Conservation (phyloP, 2,113 vertebrate genomes). For the Poeciliopsis turrubarensis region DNA sequence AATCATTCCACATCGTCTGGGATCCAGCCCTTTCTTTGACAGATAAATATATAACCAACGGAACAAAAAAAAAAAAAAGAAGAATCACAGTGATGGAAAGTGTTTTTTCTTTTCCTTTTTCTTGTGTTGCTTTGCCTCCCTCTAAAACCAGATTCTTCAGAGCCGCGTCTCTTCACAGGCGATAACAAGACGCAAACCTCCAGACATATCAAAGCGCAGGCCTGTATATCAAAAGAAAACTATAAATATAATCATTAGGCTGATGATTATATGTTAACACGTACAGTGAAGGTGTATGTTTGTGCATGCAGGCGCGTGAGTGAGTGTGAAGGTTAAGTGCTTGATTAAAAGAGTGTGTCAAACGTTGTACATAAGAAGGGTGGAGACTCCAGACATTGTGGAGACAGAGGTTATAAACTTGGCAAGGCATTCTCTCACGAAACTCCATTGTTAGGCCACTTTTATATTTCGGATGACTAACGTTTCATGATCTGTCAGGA, state of each 20-base stretch:
- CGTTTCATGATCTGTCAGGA: slow-evolving; percentile 25
- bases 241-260: slow-evolving; percentile 43
- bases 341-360: slow-evolving; percentile 62
- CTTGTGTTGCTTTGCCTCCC: not conserved
- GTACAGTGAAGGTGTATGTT: slow-evolving; percentile 29
- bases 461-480: slow-evolving; percentile 51
- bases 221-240: slow-evolving; percentile 31
- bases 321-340: slow-evolving; percentile 39
- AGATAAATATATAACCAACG: slow-evolving; percentile 31
- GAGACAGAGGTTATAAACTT: slow-evolving; percentile 74
- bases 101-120: not conserved
- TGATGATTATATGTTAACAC: slow-evolving; percentile 52
- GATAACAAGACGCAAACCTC: slow-evolving; percentile 26
- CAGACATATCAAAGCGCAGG: not conserved
- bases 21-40: slow-evolving; percentile 39
- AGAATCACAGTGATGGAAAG: not conserved
- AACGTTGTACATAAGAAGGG: slow-evolving; percentile 67
- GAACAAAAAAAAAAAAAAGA: slow-evolving; percentile 1
- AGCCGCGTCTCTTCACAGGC: slow-evolving; percentile 4
- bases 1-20: slow-evolving; percentile 54
- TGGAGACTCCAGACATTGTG: slow-evolving; percentile 73
- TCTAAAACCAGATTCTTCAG: not conserved
- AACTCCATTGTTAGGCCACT: slow-evolving; percentile 34
- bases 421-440: slow-evolving; percentile 40
- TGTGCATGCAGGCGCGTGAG: slow-evolving; percentile 34